phyloP scores from a whole-genome alignment of 2,113 vertebrate species.

The Typhlomys cinereus region DNA sequence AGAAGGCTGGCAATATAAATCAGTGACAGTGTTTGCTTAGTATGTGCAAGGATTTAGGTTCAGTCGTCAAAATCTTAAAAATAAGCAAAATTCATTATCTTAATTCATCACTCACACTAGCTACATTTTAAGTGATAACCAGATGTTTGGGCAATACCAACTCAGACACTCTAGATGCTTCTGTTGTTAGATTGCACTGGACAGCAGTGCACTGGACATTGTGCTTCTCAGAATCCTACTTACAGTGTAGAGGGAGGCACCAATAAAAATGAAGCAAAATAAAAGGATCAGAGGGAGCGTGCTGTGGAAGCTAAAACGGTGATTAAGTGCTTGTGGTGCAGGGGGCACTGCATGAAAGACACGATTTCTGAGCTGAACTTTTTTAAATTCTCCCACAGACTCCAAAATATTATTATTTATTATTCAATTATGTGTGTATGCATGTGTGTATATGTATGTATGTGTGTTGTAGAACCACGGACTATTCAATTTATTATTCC shows the following conservation, averaged over 20 bases:
- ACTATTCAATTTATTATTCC: too few species aligned
- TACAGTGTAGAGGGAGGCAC: not conserved
- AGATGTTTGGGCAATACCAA: not conserved
- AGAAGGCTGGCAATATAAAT: not conserved
- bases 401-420: too few species aligned
- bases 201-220: not conserved
- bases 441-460: too few species aligned
- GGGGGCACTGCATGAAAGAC: not conserved
- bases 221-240: not conserved
- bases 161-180: not conserved
- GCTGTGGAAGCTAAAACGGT: not conserved
- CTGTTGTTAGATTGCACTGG: not conserved
- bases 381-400: too few species aligned
- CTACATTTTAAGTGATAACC: not conserved
- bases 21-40: not conserved
- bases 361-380: not conserved
- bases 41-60: not conserved
- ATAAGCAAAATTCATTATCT: not conserved
- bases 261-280: not conserved
- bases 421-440: too few species aligned
- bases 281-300: not conserved
- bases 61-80: too few species aligned
- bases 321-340: not conserved
- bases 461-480: too few species aligned
- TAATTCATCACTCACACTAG: not conserved